Evolutionary conservation across 2,797 vertebrate species (phyloP).

Genomic region (Takifugu ocellatus): DNA sequence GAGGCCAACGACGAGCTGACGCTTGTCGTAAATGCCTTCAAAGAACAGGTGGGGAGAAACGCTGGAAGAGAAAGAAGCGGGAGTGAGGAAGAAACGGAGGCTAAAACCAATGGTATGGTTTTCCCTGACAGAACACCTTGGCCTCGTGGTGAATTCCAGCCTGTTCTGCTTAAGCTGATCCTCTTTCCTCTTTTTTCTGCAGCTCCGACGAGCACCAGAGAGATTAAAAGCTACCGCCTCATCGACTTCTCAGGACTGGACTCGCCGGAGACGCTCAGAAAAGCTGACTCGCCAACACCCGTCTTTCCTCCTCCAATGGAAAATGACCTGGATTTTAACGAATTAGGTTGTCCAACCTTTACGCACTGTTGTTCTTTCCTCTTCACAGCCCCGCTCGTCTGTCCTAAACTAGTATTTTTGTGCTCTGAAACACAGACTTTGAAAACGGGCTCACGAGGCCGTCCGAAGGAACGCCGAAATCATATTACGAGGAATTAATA

Average conservation of each 20-base stretch:
- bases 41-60: slow-evolving; percentile 45
- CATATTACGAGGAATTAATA: slow-evolving; percentile 59
- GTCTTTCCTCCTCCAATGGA: slow-evolving; percentile 25
- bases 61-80: slow-evolving; percentile 19
- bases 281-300: slow-evolving; percentile 22
- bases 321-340: slow-evolving; percentile 60
- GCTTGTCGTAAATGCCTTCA: slow-evolving; percentile 68
- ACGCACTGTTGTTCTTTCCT: background rate
- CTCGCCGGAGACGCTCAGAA: slow-evolving; percentile 36
- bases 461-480: slow-evolving; percentile 24
- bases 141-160: background rate
- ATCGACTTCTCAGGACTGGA: slow-evolving; percentile 82
- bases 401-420: background rate
- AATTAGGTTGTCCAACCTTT: slow-evolving; percentile 58
- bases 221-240: slow-evolving; percentile 77
- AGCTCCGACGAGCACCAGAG: slow-evolving; percentile 49
- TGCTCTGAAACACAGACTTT: slow-evolving; percentile 41
- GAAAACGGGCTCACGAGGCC: slow-evolving; percentile 20
- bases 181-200: slow-evolving; percentile 6
- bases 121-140: background rate
- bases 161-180: slow-evolving; percentile 5
- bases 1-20: slow-evolving; percentile 83
- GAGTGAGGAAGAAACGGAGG: slow-evolving; percentile 28
- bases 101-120: slow-evolving; percentile 34
- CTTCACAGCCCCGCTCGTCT: background rate